phyloP scores from a whole-genome alignment of 1,140 invertebrate species.

The Drosophila punjabiensis region DNA sequence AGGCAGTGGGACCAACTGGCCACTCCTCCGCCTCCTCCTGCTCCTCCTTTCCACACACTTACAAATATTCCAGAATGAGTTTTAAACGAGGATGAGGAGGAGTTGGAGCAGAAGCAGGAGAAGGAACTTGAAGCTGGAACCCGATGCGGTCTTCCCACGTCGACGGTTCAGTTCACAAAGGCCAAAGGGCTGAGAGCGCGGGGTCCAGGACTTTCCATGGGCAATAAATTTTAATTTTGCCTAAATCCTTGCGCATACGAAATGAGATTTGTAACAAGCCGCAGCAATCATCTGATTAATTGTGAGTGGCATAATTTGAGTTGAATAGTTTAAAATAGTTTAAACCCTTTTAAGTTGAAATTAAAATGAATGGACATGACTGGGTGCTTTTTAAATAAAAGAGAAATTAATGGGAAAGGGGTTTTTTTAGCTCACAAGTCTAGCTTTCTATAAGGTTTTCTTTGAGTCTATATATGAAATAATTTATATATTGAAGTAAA shows the following conservation, averaged over 20 bases:
- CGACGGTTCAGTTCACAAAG: constrained; percentile 39
- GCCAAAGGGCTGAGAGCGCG: constrained; percentile 23
- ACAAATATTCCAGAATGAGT: constrained; percentile 32
- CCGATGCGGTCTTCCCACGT: constrained; percentile 39
- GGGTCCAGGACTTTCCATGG: constrained; percentile 56
- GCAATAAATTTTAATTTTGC: constrained; percentile 77
- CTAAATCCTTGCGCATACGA: constrained; percentile 66
- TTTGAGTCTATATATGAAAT: background rate
- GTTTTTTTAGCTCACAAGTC: background rate
- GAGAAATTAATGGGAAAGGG: background rate
- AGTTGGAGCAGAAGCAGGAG: background rate
- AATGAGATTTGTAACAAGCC: constrained; percentile 60
- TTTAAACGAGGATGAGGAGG: background rate
- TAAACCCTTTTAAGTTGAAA: background rate
- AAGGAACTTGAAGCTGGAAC: background rate
- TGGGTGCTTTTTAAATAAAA: background rate
- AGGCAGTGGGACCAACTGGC: constrained; percentile 22
- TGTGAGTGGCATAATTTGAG: constrained; percentile 27
- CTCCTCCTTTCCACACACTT: background rate
- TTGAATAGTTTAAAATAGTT: constrained; percentile 3
- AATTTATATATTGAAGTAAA: background rate
- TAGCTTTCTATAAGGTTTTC: background rate
- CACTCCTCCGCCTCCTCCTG: background rate
- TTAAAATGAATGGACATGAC: background rate
- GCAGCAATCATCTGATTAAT: constrained; percentile 47